Evolutionary conservation across 1,140 invertebrate genomes (phyloP), one percentile per base, ranked within the genome.

Genomic region (Pollicipes pollicipes): DNA sequence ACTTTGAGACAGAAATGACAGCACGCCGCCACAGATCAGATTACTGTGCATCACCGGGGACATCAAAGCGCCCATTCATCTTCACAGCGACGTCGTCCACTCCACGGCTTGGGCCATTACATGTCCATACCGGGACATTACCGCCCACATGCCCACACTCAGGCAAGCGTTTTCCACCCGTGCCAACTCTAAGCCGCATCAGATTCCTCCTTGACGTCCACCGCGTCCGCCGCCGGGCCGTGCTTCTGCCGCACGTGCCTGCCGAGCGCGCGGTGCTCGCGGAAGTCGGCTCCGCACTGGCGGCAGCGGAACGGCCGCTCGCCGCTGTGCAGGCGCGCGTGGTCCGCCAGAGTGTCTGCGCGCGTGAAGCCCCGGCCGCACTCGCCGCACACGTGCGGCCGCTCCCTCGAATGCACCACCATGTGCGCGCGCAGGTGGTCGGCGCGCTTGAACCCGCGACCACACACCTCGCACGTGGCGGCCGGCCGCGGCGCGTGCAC

Each of bases 221-320:
- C n/a, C n/a, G n/a, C n/a, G n/a, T n/a, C n/a, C n/a, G 8, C 4
- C 30, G 4, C 17, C 30, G 4, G 6, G 2, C 21, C 21, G 24
- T 68, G 30, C 24, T 31, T 37, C 10, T 3, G 2, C 67, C 24
- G 13, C 30, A 32, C 10, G 17, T 37, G 67, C 2, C 67, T 10
- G 2, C 24, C 24, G 35, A 21, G 24, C 2, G 10, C 67, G 6
- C 67, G 30, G 6, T 58, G 45, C 45, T 58, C 67, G 10, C 67
- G 8, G 21, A 97, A 97, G 0, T 91, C 90, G 80, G 95, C 95
- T 72, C 84, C 84, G 80, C 94, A 97, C 32, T 91, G 88, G 28
- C 82, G 83, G 77, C 93, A 97, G 73, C 88, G 88, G 80, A 94
- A 96, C 0, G 93, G 93, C 76, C 95, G 95, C 78, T 95, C 91